Evolutionary conservation across 2,888 invertebrate genomes (phyloP), one percentile per base, ranked within the genome.

Genomic region (Ormyrus thymus): DNA sequence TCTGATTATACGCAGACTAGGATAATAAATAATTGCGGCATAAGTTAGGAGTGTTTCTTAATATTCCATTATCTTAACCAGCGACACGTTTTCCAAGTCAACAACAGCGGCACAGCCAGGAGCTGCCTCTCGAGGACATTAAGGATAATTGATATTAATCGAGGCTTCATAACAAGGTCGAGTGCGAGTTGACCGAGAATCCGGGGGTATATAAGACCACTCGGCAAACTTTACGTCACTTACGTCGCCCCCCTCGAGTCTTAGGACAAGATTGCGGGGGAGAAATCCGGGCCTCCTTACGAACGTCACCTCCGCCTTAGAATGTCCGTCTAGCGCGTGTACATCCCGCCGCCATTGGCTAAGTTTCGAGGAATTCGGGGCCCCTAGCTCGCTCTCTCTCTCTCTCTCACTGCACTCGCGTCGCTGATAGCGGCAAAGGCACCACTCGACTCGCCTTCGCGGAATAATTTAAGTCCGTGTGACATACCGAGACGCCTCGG

Each of bases 121-220:
- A 48, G 29, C 7, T 29, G 7, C 11, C 29, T 29, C 29, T 50
- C 61, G 11, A 29, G 53, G 50, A 58, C 45, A 55, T 50, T 46
- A 48, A 50, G 50, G 65, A 59, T 74, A 74, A 74, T 74, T 74
- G 74, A 74, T 66, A 74, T 74, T 74, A 74, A 74, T 66, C 51
- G 58, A 45, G 15, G 15, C 53, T 56, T 50, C 61, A 50, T 61
- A 45, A 29, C 48, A 58, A 59, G 50, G 70, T 70, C 59, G 59
- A 71, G 50, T 71, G 50, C 29, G 29, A 29, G 51, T 71, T 71
- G 70, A 71, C 70, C 61, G 61, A 71, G 70, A 43, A 71, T 68
- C n/a, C 29, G 53, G 43, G 29, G 29, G 29, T 29, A 29, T 29
- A 29, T 29, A 29, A 29, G 55, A 53, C 43, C 29, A 8, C 11